phyloP scores from a whole-genome alignment of 2,797 vertebrate genomes.

The Pristis pectinata region DNA sequence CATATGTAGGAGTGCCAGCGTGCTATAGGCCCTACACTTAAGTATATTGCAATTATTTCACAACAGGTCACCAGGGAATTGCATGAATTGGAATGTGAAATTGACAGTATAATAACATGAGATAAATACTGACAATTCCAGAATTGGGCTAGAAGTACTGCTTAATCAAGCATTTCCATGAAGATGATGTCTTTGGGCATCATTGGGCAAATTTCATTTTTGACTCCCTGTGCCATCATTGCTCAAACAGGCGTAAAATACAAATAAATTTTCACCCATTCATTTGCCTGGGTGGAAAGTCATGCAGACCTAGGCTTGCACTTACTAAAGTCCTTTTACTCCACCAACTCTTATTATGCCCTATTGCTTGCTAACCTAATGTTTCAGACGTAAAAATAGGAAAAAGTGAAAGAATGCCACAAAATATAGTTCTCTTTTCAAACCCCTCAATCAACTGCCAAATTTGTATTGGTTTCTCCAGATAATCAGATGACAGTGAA shows the following conservation, averaged over 20 bases:
- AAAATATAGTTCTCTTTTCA: neutral
- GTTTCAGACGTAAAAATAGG: neutral
- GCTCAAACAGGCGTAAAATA: neutral
- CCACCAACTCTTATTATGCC: neutral
- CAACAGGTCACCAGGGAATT: neutral
- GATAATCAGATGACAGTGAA: neutral
- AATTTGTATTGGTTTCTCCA: neutral
- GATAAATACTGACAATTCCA: neutral
- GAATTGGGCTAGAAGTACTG: neutral
- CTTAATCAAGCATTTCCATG: neutral
- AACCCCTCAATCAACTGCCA: neutral
- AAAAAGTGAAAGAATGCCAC: neutral
- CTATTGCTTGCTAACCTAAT: neutral
- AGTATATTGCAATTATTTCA: neutral
- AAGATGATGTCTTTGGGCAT: neutral
- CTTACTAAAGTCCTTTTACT: neutral
- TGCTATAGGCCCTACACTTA: neutral
- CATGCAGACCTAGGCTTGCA: neutral
- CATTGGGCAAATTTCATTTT: neutral
- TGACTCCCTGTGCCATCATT: neutral
- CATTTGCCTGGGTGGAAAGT: neutral
- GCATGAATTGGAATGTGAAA: neutral
- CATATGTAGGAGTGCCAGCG: neutral
- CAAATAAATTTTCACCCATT: neutral
- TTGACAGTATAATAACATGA: neutral